A percentile compares a stretch with the other conserved stretches of the same genome.
These are phyloP conservation scores for Macaria liturata DNA, from an alignment of 2,888 invertebrate species.

Conservation along the genomic window DNA sequence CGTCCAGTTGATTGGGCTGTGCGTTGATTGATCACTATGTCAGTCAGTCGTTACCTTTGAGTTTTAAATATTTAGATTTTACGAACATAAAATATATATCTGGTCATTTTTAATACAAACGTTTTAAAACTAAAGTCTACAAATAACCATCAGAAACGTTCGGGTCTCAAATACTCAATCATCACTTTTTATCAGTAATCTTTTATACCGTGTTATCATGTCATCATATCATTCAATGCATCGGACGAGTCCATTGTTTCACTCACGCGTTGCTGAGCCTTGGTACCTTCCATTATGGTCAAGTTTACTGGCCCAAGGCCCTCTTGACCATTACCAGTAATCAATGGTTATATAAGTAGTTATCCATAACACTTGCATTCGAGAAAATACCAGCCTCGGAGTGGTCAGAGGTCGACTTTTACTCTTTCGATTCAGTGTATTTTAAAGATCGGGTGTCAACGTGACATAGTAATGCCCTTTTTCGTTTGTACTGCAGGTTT, in stretches of 20 bases:
- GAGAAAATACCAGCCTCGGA: conserved; percentile 1
- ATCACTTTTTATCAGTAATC: no score
- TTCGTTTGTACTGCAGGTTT: no score
- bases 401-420: conserved; percentile 6
- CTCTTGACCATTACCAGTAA: conserved; percentile 4
- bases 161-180: no score
- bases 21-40: no score
- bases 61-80: no score
- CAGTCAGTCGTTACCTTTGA: no score
- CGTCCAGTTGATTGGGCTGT: no score
- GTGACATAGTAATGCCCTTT: neutral
- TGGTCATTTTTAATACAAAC: no score
- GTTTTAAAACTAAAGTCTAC: no score
- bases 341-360: conserved; percentile 17
- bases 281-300: conserved; percentile 13
- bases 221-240: no score
- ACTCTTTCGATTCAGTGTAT: conserved; percentile 5
- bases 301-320: conserved; percentile 26
- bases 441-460: neutral
- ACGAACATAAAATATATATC: no score
- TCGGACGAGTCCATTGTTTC: neutral
- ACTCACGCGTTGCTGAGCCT: neutral
- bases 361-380: conserved; percentile 8
- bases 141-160: no score
- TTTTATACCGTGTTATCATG: neutral